Base-by-base conservation (phyloP, 2,113 vertebrate genomes). In the Casuarius casuarius region DNA sequence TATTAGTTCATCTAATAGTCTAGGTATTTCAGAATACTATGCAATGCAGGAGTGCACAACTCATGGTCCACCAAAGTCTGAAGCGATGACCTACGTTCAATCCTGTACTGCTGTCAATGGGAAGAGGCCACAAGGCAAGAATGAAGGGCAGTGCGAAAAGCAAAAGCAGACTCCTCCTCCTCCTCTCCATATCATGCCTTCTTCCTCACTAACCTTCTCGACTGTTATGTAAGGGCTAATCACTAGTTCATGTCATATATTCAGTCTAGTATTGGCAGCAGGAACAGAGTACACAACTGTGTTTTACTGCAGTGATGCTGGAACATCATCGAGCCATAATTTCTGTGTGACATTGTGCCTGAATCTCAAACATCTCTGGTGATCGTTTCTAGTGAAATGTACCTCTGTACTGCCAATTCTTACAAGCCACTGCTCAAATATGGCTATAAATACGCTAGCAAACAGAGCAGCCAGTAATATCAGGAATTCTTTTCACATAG, bases 241-340 rank as follows among this genome's bases (percentile, higher is more conserved):
- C 75, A 58, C 35, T 46, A 58, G 54, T 88, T 88, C 58, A 52
- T 73, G 52, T 74, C 65, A 71, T 66, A 59, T 87, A 78, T 71
- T 54, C 66, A 74, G 56, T 12, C 38, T 70, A 78, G 48, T 23
- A n/a, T 18, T 70, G 81, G 75, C 59, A 87, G 72, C 56, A 67
- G 31, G 44, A 90, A 22, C 23, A 54, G 12, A 82, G 38, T 23
- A 89, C 46, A 78, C 21, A 84, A 29, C 65, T 67, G 31, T 44
- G 31, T 81, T 95, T 91, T 75, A 87, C 62, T 84, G 77, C 89
- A 94, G 58, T 17, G 33, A 84, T 63, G 70, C 76, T 91, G 40
- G 54, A 92, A 84, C 38, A 81, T 67, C 35, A 71, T 61, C 26
- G 56, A 92, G 25, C 31, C 51, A 35, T 83, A 59, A 92, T 49